Evolutionary conservation across 2,888 invertebrate species (phyloP).

Genomic region (Rapana venosa): DNA sequence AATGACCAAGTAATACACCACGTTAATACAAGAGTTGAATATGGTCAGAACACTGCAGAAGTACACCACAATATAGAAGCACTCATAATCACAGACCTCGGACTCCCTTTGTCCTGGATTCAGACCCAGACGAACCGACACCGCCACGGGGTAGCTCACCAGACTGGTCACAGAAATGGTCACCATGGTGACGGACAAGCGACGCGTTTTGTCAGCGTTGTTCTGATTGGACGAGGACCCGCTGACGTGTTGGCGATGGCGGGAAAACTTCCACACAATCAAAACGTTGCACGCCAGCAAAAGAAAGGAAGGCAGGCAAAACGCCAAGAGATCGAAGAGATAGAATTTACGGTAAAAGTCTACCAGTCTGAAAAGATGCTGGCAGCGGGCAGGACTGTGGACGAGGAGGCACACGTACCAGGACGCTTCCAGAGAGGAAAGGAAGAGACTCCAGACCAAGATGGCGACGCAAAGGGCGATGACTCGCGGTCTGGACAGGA

Average conservation of each 20-base stretch:
- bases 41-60: background rate
- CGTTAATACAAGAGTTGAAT: background rate
- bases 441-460: conserved; percentile 14
- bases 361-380: background rate
- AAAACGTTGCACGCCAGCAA: background rate
- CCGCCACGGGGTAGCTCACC: background rate
- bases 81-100: background rate
- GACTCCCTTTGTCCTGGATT: background rate
- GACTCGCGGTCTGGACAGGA: conserved; percentile 5
- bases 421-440: background rate
- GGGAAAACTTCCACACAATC: conserved; percentile 2
- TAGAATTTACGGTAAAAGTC: background rate
- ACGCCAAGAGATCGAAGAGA: conserved; percentile 10
- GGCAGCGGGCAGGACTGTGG: background rate
- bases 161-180: conserved; percentile 13
- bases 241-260: background rate
- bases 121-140: background rate
- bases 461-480: conserved; percentile 15
- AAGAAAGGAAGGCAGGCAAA: conserved; percentile 4
- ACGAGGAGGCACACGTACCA: conserved; percentile 10
- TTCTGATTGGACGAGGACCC: background rate
- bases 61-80: background rate
- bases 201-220: conserved; percentile 1
- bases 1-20: background rate
- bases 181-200: conserved; percentile 28